phyloP scores from a whole-genome alignment of 2,888 invertebrate species.

The Drosophila anomalata region DNA sequence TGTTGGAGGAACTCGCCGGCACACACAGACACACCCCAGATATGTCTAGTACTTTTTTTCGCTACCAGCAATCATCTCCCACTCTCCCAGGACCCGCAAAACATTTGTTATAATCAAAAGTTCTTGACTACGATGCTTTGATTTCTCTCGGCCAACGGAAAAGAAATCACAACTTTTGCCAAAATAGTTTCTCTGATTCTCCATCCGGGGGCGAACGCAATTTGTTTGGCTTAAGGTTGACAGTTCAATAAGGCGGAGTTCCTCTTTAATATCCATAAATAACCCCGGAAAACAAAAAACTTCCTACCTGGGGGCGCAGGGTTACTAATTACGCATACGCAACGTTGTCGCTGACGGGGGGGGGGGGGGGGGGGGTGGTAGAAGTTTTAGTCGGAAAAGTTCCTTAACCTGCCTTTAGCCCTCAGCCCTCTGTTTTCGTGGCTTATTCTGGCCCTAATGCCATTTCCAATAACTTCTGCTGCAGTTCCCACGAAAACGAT shows the following conservation, averaged over 20 bases:
- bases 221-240: constrained; percentile 78
- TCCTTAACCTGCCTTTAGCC: constrained; percentile 55
- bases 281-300: constrained; percentile 52
- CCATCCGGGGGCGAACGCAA: constrained; percentile 49
- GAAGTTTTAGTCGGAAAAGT: constrained; percentile 65
- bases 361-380: constrained; percentile 53
- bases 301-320: constrained; percentile 56
- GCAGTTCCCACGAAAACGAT: constrained; percentile 62
- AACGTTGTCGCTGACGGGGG: constrained; percentile 47
- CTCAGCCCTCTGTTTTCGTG: not conserved
- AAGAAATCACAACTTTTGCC: constrained; percentile 53
- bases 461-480: constrained; percentile 76
- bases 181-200: constrained; percentile 65
- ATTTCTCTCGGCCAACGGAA: constrained; percentile 51
- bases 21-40: not conserved
- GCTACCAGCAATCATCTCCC: constrained; percentile 34
- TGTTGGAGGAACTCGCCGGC: constrained; percentile 34
- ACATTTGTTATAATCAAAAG: constrained; percentile 77
- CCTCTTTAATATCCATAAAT: constrained; percentile 79
- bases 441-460: constrained; percentile 34
- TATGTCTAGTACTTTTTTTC: constrained; percentile 19
- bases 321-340: constrained; percentile 81
- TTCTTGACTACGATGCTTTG: constrained; percentile 67
- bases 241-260: constrained; percentile 72
- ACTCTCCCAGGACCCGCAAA: constrained; percentile 47